phyloP scores from a whole-genome alignment of 2,113 vertebrate species.

The Petromus typicus region DNA sequence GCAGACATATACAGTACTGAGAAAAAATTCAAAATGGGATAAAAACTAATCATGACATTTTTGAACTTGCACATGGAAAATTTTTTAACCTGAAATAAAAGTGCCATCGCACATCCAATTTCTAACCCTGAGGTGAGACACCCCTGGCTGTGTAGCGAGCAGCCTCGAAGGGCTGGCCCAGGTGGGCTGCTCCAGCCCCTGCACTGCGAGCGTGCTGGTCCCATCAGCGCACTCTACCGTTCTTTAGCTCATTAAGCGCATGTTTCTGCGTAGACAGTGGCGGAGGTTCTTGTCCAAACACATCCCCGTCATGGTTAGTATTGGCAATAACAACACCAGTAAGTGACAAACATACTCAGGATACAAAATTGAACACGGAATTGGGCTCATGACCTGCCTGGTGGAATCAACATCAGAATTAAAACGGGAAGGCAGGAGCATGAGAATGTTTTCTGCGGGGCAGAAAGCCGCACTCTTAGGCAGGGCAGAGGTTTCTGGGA shows the following conservation, averaged over 20 bases:
- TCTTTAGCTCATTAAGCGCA: conserved; percentile 30
- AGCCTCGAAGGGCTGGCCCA: not conserved
- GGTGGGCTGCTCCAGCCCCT: not conserved
- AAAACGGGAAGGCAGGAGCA: conserved; percentile 5
- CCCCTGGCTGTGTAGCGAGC: not conserved
- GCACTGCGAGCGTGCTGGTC: not conserved
- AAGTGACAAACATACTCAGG: conserved; percentile 30
- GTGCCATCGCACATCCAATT: accelerated
- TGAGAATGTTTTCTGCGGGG: not conserved
- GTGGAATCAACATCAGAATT: conserved; percentile 53
- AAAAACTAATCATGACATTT: conserved; percentile 20
- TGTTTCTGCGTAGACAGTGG: conserved; percentile 1
- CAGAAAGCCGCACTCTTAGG: not conserved
- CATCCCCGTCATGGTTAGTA: not conserved
- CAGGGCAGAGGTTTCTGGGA: not conserved
- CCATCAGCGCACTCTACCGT: not conserved
- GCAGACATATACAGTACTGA: not conserved
- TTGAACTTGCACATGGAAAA: conserved; percentile 1
- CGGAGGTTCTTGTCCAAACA: conserved; percentile 37
- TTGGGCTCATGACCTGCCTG: not conserved
- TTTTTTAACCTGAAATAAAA: conserved; percentile 37
- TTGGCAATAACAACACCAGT: not conserved
- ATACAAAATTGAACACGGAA: conserved; percentile 22
- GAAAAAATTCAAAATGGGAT: not conserved
- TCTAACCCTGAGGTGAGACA: not conserved